Evolutionary conservation across 2,888 invertebrate species (phyloP), one percentile per base, ranked within the genome.

Genomic region (Athalia cordata): DNA sequence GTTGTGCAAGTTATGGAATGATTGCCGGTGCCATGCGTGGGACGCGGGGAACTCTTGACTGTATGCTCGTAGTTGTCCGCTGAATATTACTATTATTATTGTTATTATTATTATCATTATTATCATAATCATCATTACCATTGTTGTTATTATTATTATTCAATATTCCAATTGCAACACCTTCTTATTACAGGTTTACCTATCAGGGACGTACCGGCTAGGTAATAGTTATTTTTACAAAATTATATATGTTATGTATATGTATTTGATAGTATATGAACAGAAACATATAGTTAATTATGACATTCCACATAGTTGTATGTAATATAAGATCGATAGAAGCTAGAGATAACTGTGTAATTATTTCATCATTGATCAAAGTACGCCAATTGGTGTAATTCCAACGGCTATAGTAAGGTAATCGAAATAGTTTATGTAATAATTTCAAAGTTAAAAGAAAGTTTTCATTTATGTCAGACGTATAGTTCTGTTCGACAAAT

Each of bases 81-180:
- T 50, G 62, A 57, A 61, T 74, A 74, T 61, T 47, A 64, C 52
- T 5, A 62, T 62, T 29, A 75, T 62, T 57, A 49, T 59, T 29
- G 62, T 62, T 7, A 62, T 62, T n/a, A 62, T 62, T 11, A 62
- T 62, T n/a, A n/a, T n/a, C n/a, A n/a, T 29, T 8, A 15, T 8
- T 62, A 29, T 62, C 62, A 29, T 29, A 5, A 65, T 65, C 5
- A 45, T 45, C n/a, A 68, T 66, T 70, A 55, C 11, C 49, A 67
- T 67, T 67, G 3, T 49, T 3, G 3, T 70, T 47, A 59, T 72
- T 72, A 61, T 61, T 13, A 72, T 72, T 59, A 72, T 72, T 72
- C 59, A 72, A 72, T 72, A 72, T 72, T 59, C 72, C 43, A 72
- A 15, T 72, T 59, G 72, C 72, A 72, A 72, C 72, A 72, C 72